Conservation (phyloP, 2,888 invertebrate species). For the Morinoia aosen region DNA sequence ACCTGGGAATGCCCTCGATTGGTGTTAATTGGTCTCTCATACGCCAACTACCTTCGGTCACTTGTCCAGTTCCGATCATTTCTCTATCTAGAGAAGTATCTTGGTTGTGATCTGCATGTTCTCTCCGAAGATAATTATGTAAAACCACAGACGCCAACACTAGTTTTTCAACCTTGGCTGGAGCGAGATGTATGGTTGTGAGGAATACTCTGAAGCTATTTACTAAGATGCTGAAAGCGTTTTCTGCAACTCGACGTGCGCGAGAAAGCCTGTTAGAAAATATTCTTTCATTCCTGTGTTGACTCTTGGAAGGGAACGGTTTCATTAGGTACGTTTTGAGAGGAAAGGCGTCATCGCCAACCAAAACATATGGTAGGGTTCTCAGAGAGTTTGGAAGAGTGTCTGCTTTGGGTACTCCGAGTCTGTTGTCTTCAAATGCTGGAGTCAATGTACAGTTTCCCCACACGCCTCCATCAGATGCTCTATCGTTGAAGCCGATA, state of each 20-base stretch:
- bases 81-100: too few species aligned
- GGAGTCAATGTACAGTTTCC: not conserved
- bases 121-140: too few species aligned
- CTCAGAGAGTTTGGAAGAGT: not conserved
- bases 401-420: not conserved
- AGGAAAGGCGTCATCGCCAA: not conserved
- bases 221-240: not conserved
- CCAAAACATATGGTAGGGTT: not conserved
- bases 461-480: not conserved
- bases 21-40: too few species aligned
- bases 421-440: not conserved
- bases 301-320: not conserved
- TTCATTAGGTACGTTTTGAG: not conserved
- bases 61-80: too few species aligned
- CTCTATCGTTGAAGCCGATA: not conserved
- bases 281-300: not conserved
- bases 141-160: too few species aligned
- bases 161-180: not conserved
- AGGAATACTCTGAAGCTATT: not conserved
- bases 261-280: not conserved
- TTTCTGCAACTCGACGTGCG: not conserved
- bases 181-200: not conserved
- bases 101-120: too few species aligned
- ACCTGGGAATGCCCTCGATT: too few species aligned
- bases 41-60: too few species aligned